Evolutionary conservation across 2,113 vertebrate species (phyloP), one percentile per base, ranked within the genome.

Genomic region (Oophaga pumilio): DNA sequence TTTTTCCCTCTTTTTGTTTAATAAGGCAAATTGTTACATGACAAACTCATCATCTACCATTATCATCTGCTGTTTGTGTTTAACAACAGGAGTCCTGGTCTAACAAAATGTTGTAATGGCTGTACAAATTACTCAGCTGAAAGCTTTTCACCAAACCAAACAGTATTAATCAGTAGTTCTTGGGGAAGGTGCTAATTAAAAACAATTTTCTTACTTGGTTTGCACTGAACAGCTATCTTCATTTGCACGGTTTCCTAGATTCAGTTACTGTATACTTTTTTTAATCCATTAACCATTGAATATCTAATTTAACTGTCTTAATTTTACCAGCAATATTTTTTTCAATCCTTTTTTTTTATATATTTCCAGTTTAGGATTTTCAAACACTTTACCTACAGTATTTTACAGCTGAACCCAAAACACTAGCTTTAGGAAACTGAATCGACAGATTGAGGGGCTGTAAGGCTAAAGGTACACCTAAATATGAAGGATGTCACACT

Each of bases 21-120:
- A 95, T 96, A 96, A 96, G 95, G 94, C 95, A 96, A 96, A 96
- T 96, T 96, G 96, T 96, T 96, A 95, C 95, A 96, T 96, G 95
- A 96, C 95, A 96, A 96, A 96, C 95, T 96, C 95, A 94, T 96
- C 95, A 95, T 92, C 94, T 92, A 94, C 94, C 93, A 95, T 96
- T 96, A 96, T 96, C 96, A 96, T 96, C 95, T 93, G 94, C 95
- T 96, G 95, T 96, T 95, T 96, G 95, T 96, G 95, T 95, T 95
- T 95, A 95, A 96, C 96, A 95, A 96, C 96, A 96, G 96, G 96
- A 96, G 95, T 94, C 93, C 94, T 91, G 93, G 92, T 94, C 95
- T 95, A 95, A 96, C 95, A 96, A 96, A 95, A 96, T 95, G 95
- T 96, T 95, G 95, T 95, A 96, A 96, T 95, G 95, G 95, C 94